These are phyloP conservation scores for Molorchus minor DNA, from an alignment of 2,888 invertebrate species.

Conservation along the genomic window DNA sequence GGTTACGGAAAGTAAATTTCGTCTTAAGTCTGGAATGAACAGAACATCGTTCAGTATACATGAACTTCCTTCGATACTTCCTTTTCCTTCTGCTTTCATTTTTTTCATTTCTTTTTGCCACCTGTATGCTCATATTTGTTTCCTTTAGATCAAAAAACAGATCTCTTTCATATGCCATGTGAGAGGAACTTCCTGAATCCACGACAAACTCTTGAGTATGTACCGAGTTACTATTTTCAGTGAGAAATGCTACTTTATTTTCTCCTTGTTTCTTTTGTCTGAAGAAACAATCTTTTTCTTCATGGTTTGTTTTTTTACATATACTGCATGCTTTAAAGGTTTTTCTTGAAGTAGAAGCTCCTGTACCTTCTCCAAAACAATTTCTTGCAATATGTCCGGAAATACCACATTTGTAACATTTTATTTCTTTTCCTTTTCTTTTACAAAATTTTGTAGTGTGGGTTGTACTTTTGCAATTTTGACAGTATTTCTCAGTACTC, in stretches of 20 bases:
- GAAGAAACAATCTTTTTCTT: background rate
- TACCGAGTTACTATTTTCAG: conserved; percentile 7
- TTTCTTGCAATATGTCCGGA: conserved; percentile 15
- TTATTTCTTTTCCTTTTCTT: conserved; percentile 11
- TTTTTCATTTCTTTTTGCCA: conserved; percentile 26
- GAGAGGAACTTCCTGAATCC: conserved; percentile 24
- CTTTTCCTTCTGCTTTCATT: conserved; percentile 28
- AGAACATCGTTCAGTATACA: conserved; percentile 40
- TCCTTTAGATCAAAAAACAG: conserved; percentile 5
- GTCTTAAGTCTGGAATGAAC: conserved; percentile 46
- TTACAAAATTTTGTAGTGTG: conserved; percentile 17
- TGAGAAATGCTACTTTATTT: conserved; percentile 19
- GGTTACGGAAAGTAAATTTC: conserved; percentile 49
- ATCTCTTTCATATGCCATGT: conserved; percentile 25
- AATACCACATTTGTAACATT: conserved; percentile 21
- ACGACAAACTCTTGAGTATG: conserved; percentile 2
- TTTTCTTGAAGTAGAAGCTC: background rate
- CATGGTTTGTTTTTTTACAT: background rate
- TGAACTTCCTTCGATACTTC: conserved; percentile 23
- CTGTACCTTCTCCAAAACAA: conserved; percentile 12
- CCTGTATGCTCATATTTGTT: conserved; percentile 2
- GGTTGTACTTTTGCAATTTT: conserved; percentile 15
- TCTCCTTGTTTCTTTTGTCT: conserved; percentile 1
- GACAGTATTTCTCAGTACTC: conserved; percentile 10
- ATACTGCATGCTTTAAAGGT: background rate